A percentile compares a stretch with the other conserved stretches of the same genome.
Evolutionary conservation across 2,888 invertebrate genomes (phyloP).

Genomic region (Limnephilus lunatus): DNA sequence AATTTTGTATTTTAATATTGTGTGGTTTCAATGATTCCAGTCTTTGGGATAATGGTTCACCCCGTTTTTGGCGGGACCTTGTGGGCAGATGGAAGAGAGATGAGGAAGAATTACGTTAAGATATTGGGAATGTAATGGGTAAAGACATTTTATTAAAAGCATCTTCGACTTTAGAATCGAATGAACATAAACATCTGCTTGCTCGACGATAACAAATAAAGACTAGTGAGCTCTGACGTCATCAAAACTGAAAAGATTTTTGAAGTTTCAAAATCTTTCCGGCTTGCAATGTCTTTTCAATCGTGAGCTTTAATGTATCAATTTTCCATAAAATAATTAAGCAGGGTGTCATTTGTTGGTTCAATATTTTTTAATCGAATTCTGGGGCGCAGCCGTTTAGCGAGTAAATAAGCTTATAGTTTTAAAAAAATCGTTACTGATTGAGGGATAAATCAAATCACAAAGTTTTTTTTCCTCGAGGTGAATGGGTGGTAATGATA

Average conservation of each 20-base stretch:
- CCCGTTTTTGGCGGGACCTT: not conserved
- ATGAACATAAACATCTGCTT: not conserved
- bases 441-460: not conserved
- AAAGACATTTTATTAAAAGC: not conserved
- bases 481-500: not conserved
- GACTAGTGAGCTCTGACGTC: not conserved
- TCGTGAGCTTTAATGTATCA: not conserved
- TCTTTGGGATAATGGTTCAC: not conserved
- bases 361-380: not conserved
- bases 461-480: not conserved
- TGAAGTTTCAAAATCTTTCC: not conserved
- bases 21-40: not conserved
- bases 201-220: not conserved
- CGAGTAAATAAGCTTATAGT: not conserved
- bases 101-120: no score
- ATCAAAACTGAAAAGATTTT: not conserved
- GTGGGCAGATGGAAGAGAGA: no score
- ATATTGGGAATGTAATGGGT: not conserved
- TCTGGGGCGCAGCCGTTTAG: not conserved
- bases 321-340: not conserved
- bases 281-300: not conserved
- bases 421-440: not conserved
- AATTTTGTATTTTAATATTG: not conserved
- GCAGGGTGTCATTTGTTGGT: not conserved
- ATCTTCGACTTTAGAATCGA: not conserved